phyloP scores from a whole-genome alignment of 2,888 invertebrate species.

The Sinentomon sp. region DNA sequence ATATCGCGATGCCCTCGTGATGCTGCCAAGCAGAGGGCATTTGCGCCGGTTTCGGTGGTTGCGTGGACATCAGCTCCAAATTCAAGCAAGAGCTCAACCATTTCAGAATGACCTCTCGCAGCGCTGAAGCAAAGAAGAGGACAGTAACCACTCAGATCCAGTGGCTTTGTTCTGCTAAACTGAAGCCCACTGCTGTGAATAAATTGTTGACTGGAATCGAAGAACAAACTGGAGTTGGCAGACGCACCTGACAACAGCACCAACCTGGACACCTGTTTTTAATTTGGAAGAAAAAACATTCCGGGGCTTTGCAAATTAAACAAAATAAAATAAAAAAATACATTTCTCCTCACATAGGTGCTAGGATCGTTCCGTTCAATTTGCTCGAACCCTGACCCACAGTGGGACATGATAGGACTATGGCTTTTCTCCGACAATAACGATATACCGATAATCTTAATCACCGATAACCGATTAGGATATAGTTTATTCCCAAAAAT shows the following conservation, averaged over 20 bases:
- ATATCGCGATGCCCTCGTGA: constrained; percentile 61
- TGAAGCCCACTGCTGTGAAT: no score
- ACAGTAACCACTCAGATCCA: no score
- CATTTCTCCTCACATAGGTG: not conserved
- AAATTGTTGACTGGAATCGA: not conserved
- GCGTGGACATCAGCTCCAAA: constrained; percentile 70
- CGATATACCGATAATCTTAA: no score
- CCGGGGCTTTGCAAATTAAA: constrained; percentile 1
- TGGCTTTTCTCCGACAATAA: no score
- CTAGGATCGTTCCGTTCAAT: no score
- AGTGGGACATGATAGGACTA: no score
- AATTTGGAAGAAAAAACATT: no score
- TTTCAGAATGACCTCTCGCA: constrained; percentile 67
- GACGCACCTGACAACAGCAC: constrained; percentile 67
- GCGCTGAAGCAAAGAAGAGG: constrained; percentile 69
- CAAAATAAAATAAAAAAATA: not conserved
- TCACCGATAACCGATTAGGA: no score
- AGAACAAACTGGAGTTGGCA: no score
- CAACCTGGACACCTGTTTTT: constrained; percentile 53
- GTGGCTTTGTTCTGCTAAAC: constrained; percentile 18
- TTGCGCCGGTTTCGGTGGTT: constrained; percentile 61
- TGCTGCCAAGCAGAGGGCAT: constrained; percentile 61
- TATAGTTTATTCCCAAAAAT: no score
- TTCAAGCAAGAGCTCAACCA: constrained; percentile 68
- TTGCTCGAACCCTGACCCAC: no score